Evolutionary conservation across 2,888 invertebrate genomes (phyloP), one percentile per base, ranked within the genome.

Genomic region (Mesodorylaimus sp.): DNA sequence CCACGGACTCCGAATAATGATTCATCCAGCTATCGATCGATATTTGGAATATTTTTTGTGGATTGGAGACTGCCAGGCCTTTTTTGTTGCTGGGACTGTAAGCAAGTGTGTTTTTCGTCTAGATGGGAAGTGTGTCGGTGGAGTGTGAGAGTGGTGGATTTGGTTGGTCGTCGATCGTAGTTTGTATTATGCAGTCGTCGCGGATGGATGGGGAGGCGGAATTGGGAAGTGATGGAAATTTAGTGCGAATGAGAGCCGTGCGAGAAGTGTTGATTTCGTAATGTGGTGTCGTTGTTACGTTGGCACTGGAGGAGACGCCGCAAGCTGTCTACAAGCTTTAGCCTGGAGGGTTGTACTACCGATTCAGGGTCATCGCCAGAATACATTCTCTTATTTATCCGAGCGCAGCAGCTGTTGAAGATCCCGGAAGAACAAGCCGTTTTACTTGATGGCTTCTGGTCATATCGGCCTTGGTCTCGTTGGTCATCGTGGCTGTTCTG

Each of bases 321-420:
- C 10, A 84, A 39, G 79, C 81, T 58, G 84, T 85, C 53, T 88
- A 83, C 62, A 80, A 84, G 64, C 73, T 95, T 48, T 73, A 86
- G 53, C 89, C 91, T 1, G 85, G 88, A 2, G 88, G 87, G 0
- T 80, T 81, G 1, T n/a, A n/a, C n/a, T 95, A 93, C 70, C 79
- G 80, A 57, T 91, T 97, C 71, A 74, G 93, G 50, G 81, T 95
- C 36, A 87, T 93, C 65, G 83, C 91, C 1, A 83, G 69, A 97
- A 95, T 69, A 76, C 75, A 57, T 81, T 80, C 66, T 19, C 88
- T 95, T 60, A 91, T 93, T 66, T 81, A 79, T 63, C 89, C 93
- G 0, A 83, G 84, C 7, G 78, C 80, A 64, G 81, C 85, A 81
- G 54, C n/a, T n/a, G n/a, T 81, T 78, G 42, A 61, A 59, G 13